Percentiles rank a stretch among this genome's conserved stretches.
Evolutionary conservation across 2,797 vertebrate genomes (phyloP).

Genomic region (Sebastes miniatus): DNA sequence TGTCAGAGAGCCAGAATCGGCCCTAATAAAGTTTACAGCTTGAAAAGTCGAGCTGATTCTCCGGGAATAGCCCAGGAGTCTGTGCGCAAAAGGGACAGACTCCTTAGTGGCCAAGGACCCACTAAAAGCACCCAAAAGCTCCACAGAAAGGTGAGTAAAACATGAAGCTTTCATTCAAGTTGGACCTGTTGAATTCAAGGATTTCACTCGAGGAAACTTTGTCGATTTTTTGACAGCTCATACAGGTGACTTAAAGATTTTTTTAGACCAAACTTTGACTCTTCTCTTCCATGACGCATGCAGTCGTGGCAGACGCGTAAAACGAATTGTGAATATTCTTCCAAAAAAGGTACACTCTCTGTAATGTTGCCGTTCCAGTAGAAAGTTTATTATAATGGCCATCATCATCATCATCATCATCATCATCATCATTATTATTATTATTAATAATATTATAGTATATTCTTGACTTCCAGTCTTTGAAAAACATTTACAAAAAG

Average conservation of each 20-base stretch:
- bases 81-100: constrained; percentile 82
- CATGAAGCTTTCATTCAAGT: constrained; percentile 59
- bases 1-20: constrained; percentile 95
- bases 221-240: background rate
- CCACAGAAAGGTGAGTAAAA: constrained; percentile 89
- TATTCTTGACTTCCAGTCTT: constrained; percentile 92
- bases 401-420: constrained; percentile 50
- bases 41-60: constrained; percentile 91
- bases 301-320: background rate
- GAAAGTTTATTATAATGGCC: constrained; percentile 91
- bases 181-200: constrained; percentile 76
- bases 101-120: constrained; percentile 79
- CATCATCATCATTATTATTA: background rate
- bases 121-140: constrained; percentile 70
- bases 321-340: background rate
- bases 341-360: constrained; percentile 39
- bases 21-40: constrained; percentile 97
- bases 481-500: constrained; percentile 88
- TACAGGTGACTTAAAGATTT: background rate
- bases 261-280: background rate
- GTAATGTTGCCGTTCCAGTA: constrained; percentile 86
- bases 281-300: background rate
- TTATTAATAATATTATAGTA: constrained; percentile 69
- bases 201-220: constrained; percentile 6
- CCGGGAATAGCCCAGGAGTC: constrained; percentile 82